Conservation (phyloP, 2,113 vertebrate species). For the Crotalus horridus region DNA sequence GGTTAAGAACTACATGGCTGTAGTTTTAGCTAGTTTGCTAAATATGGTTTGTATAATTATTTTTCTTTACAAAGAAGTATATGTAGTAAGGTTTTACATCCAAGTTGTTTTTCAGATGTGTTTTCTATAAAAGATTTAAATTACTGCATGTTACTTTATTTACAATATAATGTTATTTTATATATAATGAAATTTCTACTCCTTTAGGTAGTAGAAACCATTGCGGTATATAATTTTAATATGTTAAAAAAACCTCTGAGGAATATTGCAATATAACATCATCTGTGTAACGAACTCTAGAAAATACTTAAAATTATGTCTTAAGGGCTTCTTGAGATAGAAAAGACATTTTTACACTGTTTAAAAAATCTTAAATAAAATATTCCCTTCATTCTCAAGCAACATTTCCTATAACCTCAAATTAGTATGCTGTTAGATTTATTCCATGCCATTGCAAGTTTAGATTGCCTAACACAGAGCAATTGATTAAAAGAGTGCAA, state of each 20-base stretch:
- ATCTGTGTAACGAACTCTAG: not conserved
- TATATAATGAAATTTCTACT: not conserved
- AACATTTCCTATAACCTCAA: not conserved
- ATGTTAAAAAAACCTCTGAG: not conserved
- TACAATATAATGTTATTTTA: not conserved
- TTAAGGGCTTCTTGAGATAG: not conserved
- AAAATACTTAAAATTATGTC: not conserved
- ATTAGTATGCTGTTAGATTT: not conserved
- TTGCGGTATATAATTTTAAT: not conserved
- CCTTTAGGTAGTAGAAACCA: not conserved
- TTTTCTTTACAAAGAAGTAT: not conserved
- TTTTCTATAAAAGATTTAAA: not conserved
- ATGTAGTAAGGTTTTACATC: not conserved
- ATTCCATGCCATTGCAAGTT: slow-evolving; percentile 13
- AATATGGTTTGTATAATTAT: not conserved
- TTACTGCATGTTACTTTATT: not conserved
- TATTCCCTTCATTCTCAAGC: not conserved
- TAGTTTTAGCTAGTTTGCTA: not conserved
- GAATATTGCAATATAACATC: not conserved
- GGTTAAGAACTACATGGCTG: not conserved
- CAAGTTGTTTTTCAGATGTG: not conserved
- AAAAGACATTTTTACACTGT: not conserved
- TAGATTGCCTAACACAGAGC: not conserved
- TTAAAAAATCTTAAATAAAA: not conserved
- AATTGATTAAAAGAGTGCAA: slow-evolving; percentile 38